Conservation (phyloP, 2,888 invertebrate species). For the Yponomeuta evonymella region DNA sequence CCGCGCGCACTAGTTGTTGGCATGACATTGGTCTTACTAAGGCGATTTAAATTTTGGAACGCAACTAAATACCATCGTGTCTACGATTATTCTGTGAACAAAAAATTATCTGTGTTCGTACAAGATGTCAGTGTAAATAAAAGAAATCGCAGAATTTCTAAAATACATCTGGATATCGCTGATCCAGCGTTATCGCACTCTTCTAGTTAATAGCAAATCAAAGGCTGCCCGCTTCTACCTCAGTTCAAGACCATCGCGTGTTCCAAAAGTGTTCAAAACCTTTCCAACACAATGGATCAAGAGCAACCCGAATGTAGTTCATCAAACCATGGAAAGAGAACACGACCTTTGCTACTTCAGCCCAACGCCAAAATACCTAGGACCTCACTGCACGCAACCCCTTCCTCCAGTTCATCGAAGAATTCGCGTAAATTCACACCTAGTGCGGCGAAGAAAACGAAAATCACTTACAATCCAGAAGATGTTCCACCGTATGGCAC, state of each 20-base stretch:
- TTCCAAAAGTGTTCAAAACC: slow-evolving; percentile 8
- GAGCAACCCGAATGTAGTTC: slow-evolving; percentile 56
- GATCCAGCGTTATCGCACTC: background rate
- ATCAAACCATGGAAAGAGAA: slow-evolving; percentile 58
- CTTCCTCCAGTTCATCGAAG: slow-evolving; percentile 43
- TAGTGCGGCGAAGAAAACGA: slow-evolving; percentile 41
- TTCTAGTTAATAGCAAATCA: slow-evolving; percentile 7
- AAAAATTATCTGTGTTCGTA: background rate
- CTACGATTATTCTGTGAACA: background rate
- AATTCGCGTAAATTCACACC: slow-evolving; percentile 46
- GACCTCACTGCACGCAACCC: slow-evolving; percentile 48
- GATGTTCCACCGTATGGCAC: slow-evolving; percentile 71
- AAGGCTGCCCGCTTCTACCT: slow-evolving; percentile 14
- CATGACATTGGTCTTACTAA: background rate
- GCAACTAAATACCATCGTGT: background rate
- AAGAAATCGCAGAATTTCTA: slow-evolving; percentile 1
- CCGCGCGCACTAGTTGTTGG: no score
- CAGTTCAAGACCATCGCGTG: slow-evolving; percentile 1
- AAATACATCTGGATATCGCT: background rate
- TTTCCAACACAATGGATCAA: slow-evolving; percentile 54
- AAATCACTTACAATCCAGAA: slow-evolving; percentile 46
- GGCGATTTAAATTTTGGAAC: background rate
- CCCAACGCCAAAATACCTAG: slow-evolving; percentile 60
- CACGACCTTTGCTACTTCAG: slow-evolving; percentile 63
- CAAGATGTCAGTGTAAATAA: slow-evolving; percentile 8